phyloP scores from a whole-genome alignment of 2,113 vertebrate species.

The Chaetodon auriga region DNA sequence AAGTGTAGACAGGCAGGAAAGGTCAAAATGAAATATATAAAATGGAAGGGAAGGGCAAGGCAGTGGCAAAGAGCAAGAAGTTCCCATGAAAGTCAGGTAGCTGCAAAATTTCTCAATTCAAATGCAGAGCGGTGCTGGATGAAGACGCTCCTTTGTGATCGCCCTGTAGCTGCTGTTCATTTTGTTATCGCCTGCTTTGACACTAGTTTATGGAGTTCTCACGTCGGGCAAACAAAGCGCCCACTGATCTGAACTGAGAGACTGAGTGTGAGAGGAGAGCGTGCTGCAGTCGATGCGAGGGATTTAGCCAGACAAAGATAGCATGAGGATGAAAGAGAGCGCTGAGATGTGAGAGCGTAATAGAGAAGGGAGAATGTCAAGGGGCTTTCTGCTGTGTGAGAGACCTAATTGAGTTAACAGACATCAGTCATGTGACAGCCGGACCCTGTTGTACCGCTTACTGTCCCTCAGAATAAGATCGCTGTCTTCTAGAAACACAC shows the following conservation, averaged over 20 bases:
- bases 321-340: constrained; percentile 34
- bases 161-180: constrained; percentile 4
- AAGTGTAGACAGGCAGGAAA: neutral
- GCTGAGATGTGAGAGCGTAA: constrained; percentile 23
- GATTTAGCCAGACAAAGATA: constrained; percentile 24
- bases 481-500: neutral
- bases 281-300: constrained; percentile 25
- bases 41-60: neutral
- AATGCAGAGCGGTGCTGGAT: neutral
- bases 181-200: constrained; percentile 17
- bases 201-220: constrained; percentile 19
- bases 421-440: constrained; percentile 21
- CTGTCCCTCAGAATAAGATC: neutral
- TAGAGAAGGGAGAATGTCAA: constrained; percentile 37
- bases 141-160: constrained; percentile 2
- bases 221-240: constrained; percentile 36
- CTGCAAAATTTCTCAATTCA: neutral
- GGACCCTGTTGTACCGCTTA: neutral
- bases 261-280: constrained; percentile 35
- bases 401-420: constrained; percentile 64
- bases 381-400: constrained; percentile 37
- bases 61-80: neutral
- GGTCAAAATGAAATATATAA: neutral
- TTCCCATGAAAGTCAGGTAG: neutral
- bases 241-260: constrained; percentile 10